Base-by-base conservation (phyloP, 2,113 vertebrate genomes). In the Cyanistes caeruleus region DNA sequence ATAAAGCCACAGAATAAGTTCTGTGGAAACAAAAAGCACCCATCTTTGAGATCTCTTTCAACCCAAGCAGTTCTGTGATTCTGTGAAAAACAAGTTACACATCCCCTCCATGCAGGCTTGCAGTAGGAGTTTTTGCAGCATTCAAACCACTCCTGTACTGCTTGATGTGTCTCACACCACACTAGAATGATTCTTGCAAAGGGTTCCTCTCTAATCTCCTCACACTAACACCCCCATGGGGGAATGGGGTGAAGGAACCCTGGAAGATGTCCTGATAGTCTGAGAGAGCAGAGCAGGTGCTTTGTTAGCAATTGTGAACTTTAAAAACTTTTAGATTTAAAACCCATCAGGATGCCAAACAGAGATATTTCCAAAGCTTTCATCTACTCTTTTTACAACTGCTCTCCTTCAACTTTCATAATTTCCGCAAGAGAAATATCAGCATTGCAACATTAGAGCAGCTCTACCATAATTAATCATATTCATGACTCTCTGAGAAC, bases 151-250 rank as follows among this genome's bases (percentile, higher is more conserved):
- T 68, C 44, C 49, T 83, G 51, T 53, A 70, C 68, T 27, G 7
- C 43, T 76, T 28, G 23, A 11, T 49, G 46, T 48, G 13, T 86
- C 44, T 68, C 44, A 67, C 2, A 20, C 9, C 56, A 64, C 58
- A 59, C 24, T 43, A 13, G 25, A 81, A 59, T n/a, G 37, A 18
- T 35, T 39, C 37, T 48, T 60, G 48, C 41, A 62, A 65, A 89
- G 3, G 7, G 22, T 83, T 41, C 14, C 0, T 1, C 49, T 65
- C 70, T 46, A 39, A 30, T 44, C 62, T 65, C 44, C 35, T 72
- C 1, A 1, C 31, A 2, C 11, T 17, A 27, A 20, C 37, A 35
- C 15, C 20, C 19, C 8, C n/a, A 25, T 0, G 0, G 16, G 68
- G 33, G 3, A 15, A 62, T 2, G 27, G 41, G 10, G 8, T 3